Base-by-base conservation (phyloP, 2,888 invertebrate genomes). In the Microctonus aethiopoides region DNA sequence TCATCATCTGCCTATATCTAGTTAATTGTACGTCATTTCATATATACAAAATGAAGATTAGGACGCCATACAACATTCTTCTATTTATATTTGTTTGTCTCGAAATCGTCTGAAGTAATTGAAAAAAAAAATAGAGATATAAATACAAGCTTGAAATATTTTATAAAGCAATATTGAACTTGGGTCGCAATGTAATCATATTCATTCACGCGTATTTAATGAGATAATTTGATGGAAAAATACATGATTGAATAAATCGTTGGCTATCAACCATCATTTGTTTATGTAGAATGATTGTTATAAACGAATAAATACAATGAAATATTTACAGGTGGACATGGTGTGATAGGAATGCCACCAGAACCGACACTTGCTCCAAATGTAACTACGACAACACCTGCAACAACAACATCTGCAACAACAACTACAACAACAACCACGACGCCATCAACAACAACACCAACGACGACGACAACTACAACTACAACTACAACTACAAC, bases 401-500 rank as follows among this genome's bases (percentile, higher is more conserved):
- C n/a, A n/a, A n/a, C 63, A 16, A 10, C 41, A n/a, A n/a, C 63
- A 16, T 10, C 41, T 5, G 59, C 51, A 11, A 62, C 62, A 10
- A 26, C 64, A 11, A 62, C 62, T 10, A 26, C 64, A 4, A 29
- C 52, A 34, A 10, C 65, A 1, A 39, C 67, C 2, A 5, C 36
- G 16, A 61, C 72, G 52, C 60, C 73, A 11, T 64, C 62, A 13
- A 41, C 68, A 11, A 24, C 51, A 9, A 41, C 72, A 22, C n/a
- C 64, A 1, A 63, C 57, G 10, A 60, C 72, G n/a, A 59, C 66
- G 0, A 39, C 20, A 16, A 59, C 52, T 11, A 77, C 83, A 11
- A 52, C 70, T 72, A 77, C 79, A 69, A 86, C 79, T 76, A 82
- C 84, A 1, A 77, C 83, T 34, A 79, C 86, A 11, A 74, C 85